Conservation (phyloP, 2,888 invertebrate species). For the Tipula confusa region DNA sequence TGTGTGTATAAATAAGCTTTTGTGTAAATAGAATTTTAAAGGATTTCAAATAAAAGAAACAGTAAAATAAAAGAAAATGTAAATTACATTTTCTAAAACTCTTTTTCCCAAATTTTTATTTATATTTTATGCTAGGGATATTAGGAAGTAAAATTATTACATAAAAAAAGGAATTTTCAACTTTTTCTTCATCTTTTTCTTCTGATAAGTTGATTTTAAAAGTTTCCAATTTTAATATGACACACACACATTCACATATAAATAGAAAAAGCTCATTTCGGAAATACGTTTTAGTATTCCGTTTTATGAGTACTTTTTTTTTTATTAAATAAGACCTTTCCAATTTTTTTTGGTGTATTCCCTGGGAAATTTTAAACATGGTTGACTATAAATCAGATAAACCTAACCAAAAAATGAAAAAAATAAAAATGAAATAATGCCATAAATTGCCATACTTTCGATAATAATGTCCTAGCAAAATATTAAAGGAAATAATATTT, state of each 20-base stretch:
- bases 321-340: background rate
- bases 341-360: background rate
- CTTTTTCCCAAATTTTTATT: background rate
- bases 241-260: background rate
- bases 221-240: background rate
- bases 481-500: background rate
- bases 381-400: background rate
- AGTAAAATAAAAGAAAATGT: conserved; percentile 25
- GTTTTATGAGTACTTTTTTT: conserved; percentile 8
- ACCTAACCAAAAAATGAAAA: background rate
- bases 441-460: background rate
- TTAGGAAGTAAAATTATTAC: conserved; percentile 21
- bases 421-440: background rate
- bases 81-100: background rate
- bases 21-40: conserved; percentile 20
- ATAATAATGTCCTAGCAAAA: background rate
- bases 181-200: background rate
- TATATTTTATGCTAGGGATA: background rate
- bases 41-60: background rate
- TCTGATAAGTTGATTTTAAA: conserved; percentile 16
- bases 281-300: background rate
- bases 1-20: background rate
- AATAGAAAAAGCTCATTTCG: background rate
- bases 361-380: background rate
- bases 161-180: background rate